Conservation (phyloP, 1,140 invertebrate species). For the Leptinotarsa defecta region DNA sequence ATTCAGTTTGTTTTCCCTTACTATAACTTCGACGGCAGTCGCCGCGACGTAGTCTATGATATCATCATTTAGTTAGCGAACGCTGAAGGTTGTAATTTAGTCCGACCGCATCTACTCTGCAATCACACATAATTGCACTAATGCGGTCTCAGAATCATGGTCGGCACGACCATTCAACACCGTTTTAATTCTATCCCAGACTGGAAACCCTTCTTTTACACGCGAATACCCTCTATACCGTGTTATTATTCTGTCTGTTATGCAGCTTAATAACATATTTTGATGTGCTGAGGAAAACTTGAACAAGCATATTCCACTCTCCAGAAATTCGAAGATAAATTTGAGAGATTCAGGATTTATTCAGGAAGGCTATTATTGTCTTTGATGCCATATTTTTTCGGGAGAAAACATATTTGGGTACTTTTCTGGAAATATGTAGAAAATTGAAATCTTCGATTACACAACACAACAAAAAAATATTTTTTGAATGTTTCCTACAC, state of each 20-base stretch:
- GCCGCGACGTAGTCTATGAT: background rate
- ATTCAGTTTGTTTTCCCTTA: no score
- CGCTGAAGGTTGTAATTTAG: constrained; percentile 1
- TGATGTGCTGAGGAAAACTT: background rate
- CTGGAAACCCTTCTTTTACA: background rate
- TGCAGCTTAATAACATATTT: background rate
- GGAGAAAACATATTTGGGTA: no score
- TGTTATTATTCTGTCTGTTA: constrained; percentile 6
- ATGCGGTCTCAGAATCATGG: constrained; percentile 5
- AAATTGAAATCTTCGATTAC: no score
- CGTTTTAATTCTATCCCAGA: background rate
- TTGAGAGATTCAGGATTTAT: no score
- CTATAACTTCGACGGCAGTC: background rate
- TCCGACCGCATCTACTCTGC: background rate
- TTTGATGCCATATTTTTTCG: no score
- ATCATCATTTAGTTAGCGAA: background rate
- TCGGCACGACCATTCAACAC: background rate
- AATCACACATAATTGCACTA: constrained; percentile 4
- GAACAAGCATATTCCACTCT: background rate
- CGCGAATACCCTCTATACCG: background rate
- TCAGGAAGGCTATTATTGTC: no score
- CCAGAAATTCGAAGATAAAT: no score
- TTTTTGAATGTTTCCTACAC: no score
- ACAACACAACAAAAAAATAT: no score
- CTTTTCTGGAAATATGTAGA: no score